Evolutionary conservation across 2,113 vertebrate genomes (phyloP).

Genomic region (Dicerorhinus sumatrensis): DNA sequence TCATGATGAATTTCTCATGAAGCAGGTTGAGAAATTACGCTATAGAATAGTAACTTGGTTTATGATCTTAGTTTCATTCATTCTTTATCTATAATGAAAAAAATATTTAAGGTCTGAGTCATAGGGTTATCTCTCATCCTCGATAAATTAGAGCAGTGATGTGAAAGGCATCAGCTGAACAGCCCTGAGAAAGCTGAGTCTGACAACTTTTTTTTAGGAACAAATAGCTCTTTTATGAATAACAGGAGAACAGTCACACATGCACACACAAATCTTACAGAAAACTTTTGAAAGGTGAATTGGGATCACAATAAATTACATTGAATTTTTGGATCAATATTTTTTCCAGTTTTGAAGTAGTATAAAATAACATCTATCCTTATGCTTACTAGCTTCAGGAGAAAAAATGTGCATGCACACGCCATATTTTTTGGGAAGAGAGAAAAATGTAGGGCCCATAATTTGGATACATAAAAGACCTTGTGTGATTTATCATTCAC

Average conservation of each 20-base stretch:
- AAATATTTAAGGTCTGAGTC: background rate
- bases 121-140: background rate
- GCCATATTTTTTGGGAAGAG: background rate
- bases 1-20: background rate
- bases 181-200: background rate
- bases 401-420: background rate
- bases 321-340: background rate
- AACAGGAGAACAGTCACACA: background rate
- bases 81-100: background rate
- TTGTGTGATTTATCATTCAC: background rate
- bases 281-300: background rate
- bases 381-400: background rate
- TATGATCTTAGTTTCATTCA: background rate
- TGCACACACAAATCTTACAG: background rate
- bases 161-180: background rate
- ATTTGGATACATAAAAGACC: background rate
- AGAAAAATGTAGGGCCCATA: background rate
- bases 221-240: background rate
- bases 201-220: background rate
- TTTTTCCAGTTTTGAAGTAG: background rate
- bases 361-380: background rate
- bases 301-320: background rate
- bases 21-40: background rate
- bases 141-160: background rate
- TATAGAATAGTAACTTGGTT: background rate